Evolutionary conservation across 2,888 invertebrate genomes (phyloP).

Genomic region (Lamellibrachia satsuma): DNA sequence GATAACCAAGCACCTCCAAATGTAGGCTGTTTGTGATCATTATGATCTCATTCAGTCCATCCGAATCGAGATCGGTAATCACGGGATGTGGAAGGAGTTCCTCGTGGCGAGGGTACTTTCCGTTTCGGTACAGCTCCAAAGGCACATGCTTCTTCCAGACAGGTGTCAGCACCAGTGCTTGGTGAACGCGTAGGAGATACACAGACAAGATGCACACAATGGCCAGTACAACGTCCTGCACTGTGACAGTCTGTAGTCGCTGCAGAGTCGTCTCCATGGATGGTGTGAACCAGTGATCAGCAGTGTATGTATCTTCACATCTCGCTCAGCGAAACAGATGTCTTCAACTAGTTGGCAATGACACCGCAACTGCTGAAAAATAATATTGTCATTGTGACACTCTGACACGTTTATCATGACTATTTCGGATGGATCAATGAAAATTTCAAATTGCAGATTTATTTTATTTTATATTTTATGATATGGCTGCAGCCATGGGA

Average conservation of each 20-base stretch:
- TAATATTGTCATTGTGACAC: background rate
- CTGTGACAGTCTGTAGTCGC: slow-evolving; percentile 25
- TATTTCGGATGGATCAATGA: too few species aligned
- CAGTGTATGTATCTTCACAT: background rate
- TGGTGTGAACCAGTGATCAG: background rate
- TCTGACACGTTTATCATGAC: too few species aligned
- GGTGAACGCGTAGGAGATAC: slow-evolving; percentile 56
- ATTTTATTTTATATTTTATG: too few species aligned
- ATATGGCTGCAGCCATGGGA: too few species aligned
- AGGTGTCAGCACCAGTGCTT: slow-evolving; percentile 55
- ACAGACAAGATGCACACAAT: slow-evolving; percentile 54
- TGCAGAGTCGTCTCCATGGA: background rate
- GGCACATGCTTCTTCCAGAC: slow-evolving; percentile 57
- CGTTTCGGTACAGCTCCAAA: slow-evolving; percentile 50
- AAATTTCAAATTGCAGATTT: too few species aligned
- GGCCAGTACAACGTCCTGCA: slow-evolving; percentile 49
- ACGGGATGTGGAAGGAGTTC: slow-evolving; percentile 52
- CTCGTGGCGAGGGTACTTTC: slow-evolving; percentile 49
- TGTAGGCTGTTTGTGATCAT: slow-evolving; percentile 55
- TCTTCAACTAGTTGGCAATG: background rate
- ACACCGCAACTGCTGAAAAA: background rate
- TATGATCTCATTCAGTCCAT: slow-evolving; percentile 60
- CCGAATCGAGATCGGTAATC: slow-evolving; percentile 60
- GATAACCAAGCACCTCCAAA: slow-evolving; percentile 50
- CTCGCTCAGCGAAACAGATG: background rate